Percentiles rank a stretch among this genome's conserved stretches.
These are phyloP conservation scores for Dryas iulia DNA, from an alignment of 1,140 invertebrate genomes.

Conservation along the genomic window DNA sequence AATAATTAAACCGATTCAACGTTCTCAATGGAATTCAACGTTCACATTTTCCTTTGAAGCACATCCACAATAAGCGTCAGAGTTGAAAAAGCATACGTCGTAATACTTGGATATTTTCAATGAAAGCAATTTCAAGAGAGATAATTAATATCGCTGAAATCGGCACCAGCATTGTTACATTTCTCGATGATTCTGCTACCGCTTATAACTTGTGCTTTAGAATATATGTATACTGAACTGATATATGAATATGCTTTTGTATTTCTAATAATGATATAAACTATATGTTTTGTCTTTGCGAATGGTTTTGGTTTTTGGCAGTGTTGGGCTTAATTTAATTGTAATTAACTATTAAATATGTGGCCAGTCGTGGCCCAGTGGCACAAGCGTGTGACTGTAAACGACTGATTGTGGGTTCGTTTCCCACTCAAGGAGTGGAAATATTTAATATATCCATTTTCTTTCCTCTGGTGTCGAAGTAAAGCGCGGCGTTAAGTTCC, in stretches of 20 bases:
- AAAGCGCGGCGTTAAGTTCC: too few species aligned
- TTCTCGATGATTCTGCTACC: background rate
- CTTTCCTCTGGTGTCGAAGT: too few species aligned
- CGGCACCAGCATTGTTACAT: slow-evolving; percentile 14
- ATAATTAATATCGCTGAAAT: slow-evolving; percentile 18
- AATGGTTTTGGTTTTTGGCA: too few species aligned
- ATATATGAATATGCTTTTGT: background rate
- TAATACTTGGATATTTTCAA: slow-evolving; percentile 16
- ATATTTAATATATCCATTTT: too few species aligned
- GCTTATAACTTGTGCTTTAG: background rate
- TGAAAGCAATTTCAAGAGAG: slow-evolving; percentile 12
- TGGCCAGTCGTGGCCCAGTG: too few species aligned
- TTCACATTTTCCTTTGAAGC: background rate
- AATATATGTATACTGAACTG: background rate
- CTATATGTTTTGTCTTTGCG: background rate
- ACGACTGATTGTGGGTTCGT: too few species aligned
- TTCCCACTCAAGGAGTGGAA: too few species aligned
- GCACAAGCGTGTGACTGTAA: too few species aligned
- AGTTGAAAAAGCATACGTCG: slow-evolving; percentile 4
- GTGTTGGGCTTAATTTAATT: too few species aligned
- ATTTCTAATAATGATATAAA: background rate
- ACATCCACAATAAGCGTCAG: background rate
- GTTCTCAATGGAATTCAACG: background rate
- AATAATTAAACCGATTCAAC: background rate
- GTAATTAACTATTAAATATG: too few species aligned